Conservation (phyloP, 2,113 vertebrate species). For the Gadus macrocephalus region DNA sequence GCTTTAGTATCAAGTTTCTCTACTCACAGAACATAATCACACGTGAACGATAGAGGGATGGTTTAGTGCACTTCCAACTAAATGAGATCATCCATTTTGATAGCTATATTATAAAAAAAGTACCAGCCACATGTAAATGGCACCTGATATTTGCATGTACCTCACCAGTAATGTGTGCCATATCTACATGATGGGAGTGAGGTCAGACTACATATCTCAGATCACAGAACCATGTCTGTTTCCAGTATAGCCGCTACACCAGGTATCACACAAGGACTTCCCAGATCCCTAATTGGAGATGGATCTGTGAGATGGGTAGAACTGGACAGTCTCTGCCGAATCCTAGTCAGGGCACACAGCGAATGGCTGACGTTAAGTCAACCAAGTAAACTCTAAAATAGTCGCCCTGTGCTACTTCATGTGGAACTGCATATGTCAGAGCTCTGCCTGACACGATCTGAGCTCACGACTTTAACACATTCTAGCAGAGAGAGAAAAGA, state of each 20-base stretch:
- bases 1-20: conserved; percentile 52
- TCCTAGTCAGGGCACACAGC: conserved; percentile 27
- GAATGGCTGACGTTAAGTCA: conserved; percentile 13
- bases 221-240: not conserved
- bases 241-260: conserved; percentile 14
- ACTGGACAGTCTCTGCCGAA: not conserved
- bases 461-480: conserved; percentile 7
- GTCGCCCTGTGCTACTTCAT: conserved; percentile 16
- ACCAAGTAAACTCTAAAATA: conserved; percentile 45
- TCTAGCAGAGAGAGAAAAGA: conserved; percentile 11
- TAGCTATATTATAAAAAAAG: conserved; percentile 49
- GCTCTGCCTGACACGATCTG: not conserved
- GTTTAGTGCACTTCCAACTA: conserved; percentile 38
- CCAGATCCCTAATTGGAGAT: conserved; percentile 11
- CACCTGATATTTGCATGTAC: conserved; percentile 54
- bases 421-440: not conserved
- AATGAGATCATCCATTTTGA: conserved; percentile 48
- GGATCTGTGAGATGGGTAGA: conserved; percentile 7
- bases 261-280: conserved; percentile 31
- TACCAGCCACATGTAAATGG: conserved; percentile 48
- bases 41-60: conserved; percentile 36
- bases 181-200: conserved; percentile 15
- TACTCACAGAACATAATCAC: conserved; percentile 43
- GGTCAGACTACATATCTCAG: conserved; percentile 27
- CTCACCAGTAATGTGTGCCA: conserved; percentile 33